Evolutionary conservation across 2,113 vertebrate genomes (phyloP).

Genomic region (Struthio camelus): DNA sequence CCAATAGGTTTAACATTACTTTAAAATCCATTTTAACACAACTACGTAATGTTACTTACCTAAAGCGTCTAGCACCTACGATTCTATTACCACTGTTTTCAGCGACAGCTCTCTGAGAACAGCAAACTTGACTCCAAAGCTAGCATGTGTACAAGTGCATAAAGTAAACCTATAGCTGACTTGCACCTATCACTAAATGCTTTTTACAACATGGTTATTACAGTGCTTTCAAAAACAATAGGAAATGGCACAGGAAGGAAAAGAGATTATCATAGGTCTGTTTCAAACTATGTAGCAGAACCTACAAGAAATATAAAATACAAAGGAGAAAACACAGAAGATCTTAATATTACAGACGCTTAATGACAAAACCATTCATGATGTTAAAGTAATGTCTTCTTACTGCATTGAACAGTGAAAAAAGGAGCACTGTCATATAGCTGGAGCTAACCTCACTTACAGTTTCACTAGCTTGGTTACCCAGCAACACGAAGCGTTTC

Average conservation of each 20-base stretch:
- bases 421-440: slow-evolving; percentile 5
- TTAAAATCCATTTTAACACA: not conserved
- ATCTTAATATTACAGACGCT: not conserved
- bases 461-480: not conserved
- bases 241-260: not conserved
- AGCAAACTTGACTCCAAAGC: not conserved
- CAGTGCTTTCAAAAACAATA: slow-evolving; percentile 17
- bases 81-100: not conserved
- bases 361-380: not conserved
- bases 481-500: not conserved
- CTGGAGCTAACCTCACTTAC: slow-evolving; percentile 9
- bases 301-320: not conserved
- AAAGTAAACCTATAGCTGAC: not conserved
- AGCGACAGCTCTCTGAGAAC: not conserved
- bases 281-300: not conserved
- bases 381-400: slow-evolving; percentile 6
- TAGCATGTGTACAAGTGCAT: not conserved
- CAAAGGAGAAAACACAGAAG: not conserved
- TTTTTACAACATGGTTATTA: not conserved
- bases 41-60: not conserved
- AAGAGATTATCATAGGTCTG: not conserved
- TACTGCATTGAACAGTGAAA: not conserved
- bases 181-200: not conserved
- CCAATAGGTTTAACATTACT: not conserved
- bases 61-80: not conserved